phyloP scores from a whole-genome alignment of 53 echinoderm and acorn worm genomes.

The Glandiceps talaboti region DNA sequence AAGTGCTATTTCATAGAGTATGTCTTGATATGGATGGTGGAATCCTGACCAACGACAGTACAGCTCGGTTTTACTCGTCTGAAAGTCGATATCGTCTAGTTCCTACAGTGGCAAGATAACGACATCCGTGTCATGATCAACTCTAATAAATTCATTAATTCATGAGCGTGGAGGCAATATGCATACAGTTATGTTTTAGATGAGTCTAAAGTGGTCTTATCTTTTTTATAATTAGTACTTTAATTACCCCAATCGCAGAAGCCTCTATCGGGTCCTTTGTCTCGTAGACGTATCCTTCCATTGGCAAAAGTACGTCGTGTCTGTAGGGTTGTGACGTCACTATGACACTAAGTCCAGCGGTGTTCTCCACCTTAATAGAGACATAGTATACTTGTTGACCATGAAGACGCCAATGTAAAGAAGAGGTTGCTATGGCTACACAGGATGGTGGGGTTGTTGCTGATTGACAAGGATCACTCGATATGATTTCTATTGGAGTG shows the following conservation, averaged over 20 bases:
- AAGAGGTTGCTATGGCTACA: slow-evolving; percentile 16
- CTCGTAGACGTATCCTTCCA: slow-evolving; percentile 6
- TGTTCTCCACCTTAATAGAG: slow-evolving; percentile 17
- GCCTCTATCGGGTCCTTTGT: neutral
- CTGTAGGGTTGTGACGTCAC: neutral
- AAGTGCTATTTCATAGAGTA: slow-evolving; percentile 2
- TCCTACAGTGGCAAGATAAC: too few relatives aligned
- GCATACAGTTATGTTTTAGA: too few relatives aligned
- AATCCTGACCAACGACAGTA: slow-evolving; percentile 9
- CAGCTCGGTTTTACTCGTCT: neutral
- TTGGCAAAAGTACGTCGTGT: slow-evolving; percentile 1
- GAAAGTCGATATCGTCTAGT: slow-evolving; percentile 6
- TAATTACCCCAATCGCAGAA: neutral
- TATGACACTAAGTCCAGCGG: neutral
- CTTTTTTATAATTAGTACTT: too few relatives aligned
- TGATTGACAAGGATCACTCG: neutral
- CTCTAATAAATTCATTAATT: too few relatives aligned
- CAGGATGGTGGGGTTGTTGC: slow-evolving; percentile 6
- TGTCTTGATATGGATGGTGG: slow-evolving; percentile 6
- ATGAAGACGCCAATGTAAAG: slow-evolving; percentile 26
- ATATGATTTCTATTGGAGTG: neutral
- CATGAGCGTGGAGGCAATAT: too few relatives aligned
- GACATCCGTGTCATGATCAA: too few relatives aligned
- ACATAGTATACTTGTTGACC: slow-evolving; percentile 32
- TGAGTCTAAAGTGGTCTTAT: too few relatives aligned